These are phyloP conservation scores for Lophura nycthemera DNA, from an alignment of 2,113 vertebrate species.

Conservation along the genomic window DNA sequence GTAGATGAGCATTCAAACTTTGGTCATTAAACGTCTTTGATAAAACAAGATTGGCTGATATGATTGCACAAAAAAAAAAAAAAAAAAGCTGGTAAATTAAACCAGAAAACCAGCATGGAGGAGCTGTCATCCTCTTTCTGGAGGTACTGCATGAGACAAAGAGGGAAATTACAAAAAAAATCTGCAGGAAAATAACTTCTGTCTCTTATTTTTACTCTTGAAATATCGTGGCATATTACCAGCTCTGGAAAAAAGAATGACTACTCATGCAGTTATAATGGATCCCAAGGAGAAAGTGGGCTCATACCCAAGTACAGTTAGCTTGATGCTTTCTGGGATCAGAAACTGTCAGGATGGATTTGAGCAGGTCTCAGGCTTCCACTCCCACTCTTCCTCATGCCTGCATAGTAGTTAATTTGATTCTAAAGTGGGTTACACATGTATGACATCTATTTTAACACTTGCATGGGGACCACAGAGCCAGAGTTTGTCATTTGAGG, in stretches of 20 bases:
- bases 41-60: background rate
- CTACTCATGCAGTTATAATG: background rate
- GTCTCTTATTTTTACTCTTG: background rate
- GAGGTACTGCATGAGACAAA: background rate
- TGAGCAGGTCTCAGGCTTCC: background rate
- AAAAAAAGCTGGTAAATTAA: background rate
- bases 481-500: background rate
- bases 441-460: background rate
- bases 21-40: background rate
- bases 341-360: background rate
- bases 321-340: background rate
- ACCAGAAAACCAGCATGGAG: background rate
- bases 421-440: background rate
- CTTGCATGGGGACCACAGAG: background rate
- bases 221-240: background rate
- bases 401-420: background rate
- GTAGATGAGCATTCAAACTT: background rate
- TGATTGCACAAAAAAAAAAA: background rate
- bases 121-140: background rate
- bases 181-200: background rate
- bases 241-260: background rate
- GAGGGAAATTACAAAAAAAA: background rate
- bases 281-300: background rate
- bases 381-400: fast-evolving
- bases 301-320: background rate